phyloP scores from a whole-genome alignment of 2,113 vertebrate species.

The Microcebus murinus region DNA sequence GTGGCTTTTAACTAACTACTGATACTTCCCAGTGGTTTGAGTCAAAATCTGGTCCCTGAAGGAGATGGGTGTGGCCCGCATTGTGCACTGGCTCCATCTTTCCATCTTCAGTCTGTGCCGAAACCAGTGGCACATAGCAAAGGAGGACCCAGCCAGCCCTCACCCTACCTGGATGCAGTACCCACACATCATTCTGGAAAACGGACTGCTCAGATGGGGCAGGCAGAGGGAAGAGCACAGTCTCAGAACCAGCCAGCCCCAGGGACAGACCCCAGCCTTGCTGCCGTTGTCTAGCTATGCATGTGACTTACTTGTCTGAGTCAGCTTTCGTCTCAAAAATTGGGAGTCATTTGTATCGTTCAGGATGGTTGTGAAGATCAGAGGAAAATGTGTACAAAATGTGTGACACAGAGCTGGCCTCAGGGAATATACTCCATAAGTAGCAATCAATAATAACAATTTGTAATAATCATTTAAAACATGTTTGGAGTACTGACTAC shows the following conservation, averaged over 20 bases:
- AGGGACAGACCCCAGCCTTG: not conserved
- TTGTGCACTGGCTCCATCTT: not conserved
- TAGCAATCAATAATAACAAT: not conserved
- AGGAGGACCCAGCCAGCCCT: fast-evolving
- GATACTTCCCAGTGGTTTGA: not conserved
- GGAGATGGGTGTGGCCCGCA: not conserved
- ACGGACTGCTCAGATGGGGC: not conserved
- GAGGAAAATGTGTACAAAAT: not conserved
- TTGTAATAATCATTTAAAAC: not conserved
- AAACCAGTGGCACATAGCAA: fast-evolving
- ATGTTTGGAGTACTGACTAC: not conserved
- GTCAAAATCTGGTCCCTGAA: not conserved
- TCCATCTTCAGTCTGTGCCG: not conserved
- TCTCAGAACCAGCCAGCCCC: not conserved
- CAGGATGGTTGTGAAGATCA: not conserved
- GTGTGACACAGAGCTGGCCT: not conserved
- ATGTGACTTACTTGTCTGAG: not conserved
- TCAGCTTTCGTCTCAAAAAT: not conserved
- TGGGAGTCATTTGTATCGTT: not conserved
- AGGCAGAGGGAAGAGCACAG: not conserved
- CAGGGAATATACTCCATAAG: not conserved
- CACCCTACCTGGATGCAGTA: fast-evolving
- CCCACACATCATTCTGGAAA: too few relatives aligned
- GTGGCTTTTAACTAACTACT: not conserved
- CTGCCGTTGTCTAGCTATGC: not conserved